These are phyloP conservation scores for Myrmecophaga tridactyla DNA, from an alignment of 2,113 vertebrate species.

Conservation along the genomic window DNA sequence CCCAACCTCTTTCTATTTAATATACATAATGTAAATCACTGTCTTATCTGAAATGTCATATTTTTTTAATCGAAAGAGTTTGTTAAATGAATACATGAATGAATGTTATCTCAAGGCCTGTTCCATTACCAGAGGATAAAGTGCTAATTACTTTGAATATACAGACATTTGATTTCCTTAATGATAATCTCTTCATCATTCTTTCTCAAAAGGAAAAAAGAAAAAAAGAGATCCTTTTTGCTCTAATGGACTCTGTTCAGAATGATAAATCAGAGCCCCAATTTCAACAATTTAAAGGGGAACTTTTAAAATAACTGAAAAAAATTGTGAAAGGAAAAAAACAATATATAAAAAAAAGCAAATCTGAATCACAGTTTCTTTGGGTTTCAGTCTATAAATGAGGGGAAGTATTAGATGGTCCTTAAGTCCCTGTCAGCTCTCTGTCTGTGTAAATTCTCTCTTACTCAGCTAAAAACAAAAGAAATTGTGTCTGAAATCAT, in stretches of 20 bases:
- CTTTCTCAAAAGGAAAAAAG: background rate
- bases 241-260: background rate
- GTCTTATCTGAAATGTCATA: background rate
- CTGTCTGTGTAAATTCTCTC: background rate
- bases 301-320: background rate
- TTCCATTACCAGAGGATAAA: background rate
- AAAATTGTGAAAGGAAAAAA: background rate
- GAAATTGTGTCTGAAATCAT: background rate
- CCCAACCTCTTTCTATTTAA: background rate
- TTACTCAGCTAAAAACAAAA: background rate
- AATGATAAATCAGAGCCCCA: background rate
- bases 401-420: background rate
- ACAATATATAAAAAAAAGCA: background rate
- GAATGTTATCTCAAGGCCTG: background rate
- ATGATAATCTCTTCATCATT: background rate
- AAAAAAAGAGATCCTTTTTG: background rate
- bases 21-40: background rate
- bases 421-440: background rate
- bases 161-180: background rate
- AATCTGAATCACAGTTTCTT: background rate
- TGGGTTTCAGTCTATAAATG: background rate
- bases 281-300: background rate
- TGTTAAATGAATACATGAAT: background rate
- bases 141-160: background rate
- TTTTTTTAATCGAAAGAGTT: background rate